Evolutionary conservation across 1,140 invertebrate genomes (phyloP).

Genomic region (Plutomurus gul): DNA sequence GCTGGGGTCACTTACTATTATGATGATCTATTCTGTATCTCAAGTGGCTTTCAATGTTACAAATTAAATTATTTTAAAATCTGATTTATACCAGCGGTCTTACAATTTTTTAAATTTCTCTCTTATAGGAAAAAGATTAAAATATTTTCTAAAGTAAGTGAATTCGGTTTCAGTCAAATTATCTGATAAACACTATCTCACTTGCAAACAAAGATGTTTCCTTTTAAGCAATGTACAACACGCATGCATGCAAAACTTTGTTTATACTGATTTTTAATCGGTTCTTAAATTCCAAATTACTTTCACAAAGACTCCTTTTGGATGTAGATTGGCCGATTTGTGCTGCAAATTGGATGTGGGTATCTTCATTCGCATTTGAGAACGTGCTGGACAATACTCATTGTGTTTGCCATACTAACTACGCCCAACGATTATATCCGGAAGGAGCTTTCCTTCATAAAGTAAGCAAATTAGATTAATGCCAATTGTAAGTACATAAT

Average conservation of each 20-base stretch:
- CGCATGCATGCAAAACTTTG: too few species aligned
- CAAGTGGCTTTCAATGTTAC: too few species aligned
- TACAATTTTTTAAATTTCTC: too few species aligned
- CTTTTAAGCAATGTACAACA: not conserved
- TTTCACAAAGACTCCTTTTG: slow-evolving; percentile 66
- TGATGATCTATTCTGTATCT: too few species aligned
- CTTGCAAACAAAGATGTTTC: not conserved
- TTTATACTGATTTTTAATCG: too few species aligned
- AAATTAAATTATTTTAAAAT: too few species aligned
- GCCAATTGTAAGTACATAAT: not conserved
- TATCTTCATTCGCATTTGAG: slow-evolving; percentile 74
- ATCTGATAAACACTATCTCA: too few species aligned
- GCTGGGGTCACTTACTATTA: too few species aligned
- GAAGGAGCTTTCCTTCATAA: slow-evolving; percentile 71
- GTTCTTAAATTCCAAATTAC: too few species aligned
- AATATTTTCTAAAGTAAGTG: slow-evolving; percentile 64
- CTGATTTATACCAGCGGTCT: too few species aligned
- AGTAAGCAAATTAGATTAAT: slow-evolving; percentile 57
- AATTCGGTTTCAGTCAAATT: not conserved
- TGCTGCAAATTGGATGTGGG: slow-evolving; percentile 82
- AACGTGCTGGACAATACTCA: slow-evolving; percentile 66
- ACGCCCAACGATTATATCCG: slow-evolving; percentile 72
- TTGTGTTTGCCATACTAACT: slow-evolving; percentile 70
- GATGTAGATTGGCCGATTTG: slow-evolving; percentile 77
- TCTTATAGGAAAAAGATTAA: slow-evolving; percentile 73